Base-by-base conservation (phyloP, 1,140 invertebrate genomes). In the Eumeta japonica region DNA sequence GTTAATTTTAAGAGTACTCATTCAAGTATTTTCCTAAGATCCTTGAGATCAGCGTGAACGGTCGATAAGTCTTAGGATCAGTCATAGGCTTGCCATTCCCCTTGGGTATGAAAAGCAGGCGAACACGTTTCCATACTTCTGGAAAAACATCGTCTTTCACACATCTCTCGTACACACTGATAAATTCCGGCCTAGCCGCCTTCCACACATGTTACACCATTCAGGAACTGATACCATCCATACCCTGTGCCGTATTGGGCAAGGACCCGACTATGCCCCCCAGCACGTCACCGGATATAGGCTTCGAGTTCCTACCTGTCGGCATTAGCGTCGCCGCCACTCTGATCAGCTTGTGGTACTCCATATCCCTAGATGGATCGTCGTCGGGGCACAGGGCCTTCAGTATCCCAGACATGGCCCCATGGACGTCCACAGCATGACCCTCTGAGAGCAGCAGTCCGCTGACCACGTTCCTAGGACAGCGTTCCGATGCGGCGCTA, bases 11-110 rank as follows among this genome's bases (percentile, higher is more conserved):
- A 3, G 0, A 76, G 46, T 0, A 76, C 16, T 9, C 58, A 46
- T 39, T 78, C 74, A 0, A 68, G 36, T 0, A 63, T 27, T 28
- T 78, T 77, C 0, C 66, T 64, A 3, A 72, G 9, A 0, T 64
- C 32, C n/a, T n/a, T 3, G 66, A 49, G 0, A 77, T 44, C 0
- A 76, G 46, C 10, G 68, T 73, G 1, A 78, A 62, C 0, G 75
- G 63, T 28, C 70, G 37, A 20, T 65, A 76, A 0, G 60, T 60
- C 11, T 49, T 50, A 1, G 58, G 43, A 28, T 67, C 56, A 4
- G 48, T 46, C 4, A 44, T 37, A 16, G 46, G 48, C 29, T 63
- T 75, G 1, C 51, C 58, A 16, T 52, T 44, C 3, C 42, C 48
- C 38, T 72, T 71, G 1, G 49, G 46, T 1, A 76, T 42, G 1